Percentiles rank a stretch among this genome's conserved stretches.
Evolutionary conservation across 92 coral and sea anemone species (phyloP).

Genomic region (Galaxea fascicularis): DNA sequence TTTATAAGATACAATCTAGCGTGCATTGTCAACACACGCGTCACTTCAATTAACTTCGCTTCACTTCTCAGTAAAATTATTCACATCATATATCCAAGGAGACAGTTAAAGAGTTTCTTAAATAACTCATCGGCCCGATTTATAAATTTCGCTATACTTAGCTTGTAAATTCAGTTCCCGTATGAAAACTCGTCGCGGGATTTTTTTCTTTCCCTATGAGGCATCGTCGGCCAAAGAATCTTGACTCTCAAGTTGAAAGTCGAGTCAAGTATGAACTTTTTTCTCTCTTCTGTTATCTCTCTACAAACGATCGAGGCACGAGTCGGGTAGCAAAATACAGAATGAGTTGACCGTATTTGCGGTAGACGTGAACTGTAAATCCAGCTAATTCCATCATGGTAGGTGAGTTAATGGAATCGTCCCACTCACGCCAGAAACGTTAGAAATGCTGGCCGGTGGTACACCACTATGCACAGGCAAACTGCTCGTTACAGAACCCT

Average conservation of each 20-base stretch:
- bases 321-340: constrained; percentile 51
- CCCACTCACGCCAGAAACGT: constrained; percentile 80
- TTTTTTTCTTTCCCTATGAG: neutral
- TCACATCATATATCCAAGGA: constrained; percentile 29
- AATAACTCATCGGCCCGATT: constrained; percentile 41
- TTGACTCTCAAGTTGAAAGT: constrained; percentile 43
- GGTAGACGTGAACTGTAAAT: constrained; percentile 40
- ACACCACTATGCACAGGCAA: constrained; percentile 58
- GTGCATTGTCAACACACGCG: constrained; percentile 55
- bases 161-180: constrained; percentile 49
- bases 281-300: constrained; percentile 7
- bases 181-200: neutral
- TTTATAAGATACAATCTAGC: constrained; percentile 49
- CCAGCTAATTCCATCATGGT: constrained; percentile 56
- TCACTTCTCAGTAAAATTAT: constrained; percentile 23
- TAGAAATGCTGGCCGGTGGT: constrained; percentile 56
- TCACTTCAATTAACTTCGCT: constrained; percentile 63
- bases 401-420: constrained; percentile 98
- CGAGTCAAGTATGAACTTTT: constrained; percentile 30
- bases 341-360: constrained; percentile 82
- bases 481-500: constrained; percentile 49
- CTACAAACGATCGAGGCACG: constrained; percentile 27
- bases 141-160: constrained; percentile 31
- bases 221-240: neutral
- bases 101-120: constrained; percentile 35